Evolutionary conservation across 2,888 invertebrate species (phyloP), one percentile per base, ranked within the genome.

Genomic region (Meiosimyza platycephala): DNA sequence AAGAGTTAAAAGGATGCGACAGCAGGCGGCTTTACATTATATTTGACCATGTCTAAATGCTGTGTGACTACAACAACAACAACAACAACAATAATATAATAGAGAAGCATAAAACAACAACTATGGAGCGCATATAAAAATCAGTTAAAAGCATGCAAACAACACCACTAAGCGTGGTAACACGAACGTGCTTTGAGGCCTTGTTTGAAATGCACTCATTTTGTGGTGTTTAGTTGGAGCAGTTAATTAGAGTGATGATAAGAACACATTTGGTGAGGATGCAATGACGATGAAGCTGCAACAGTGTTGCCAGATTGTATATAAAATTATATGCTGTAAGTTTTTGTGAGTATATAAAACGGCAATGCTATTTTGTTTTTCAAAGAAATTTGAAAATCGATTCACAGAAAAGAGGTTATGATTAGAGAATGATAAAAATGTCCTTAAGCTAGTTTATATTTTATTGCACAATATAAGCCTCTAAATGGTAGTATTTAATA

Each of bases 131-230:
- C 70, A 62, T 70, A 54, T 52, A 63, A 63, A 62, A 63, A 40
- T 18, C 52, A 70, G 70, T 70, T 70, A 70, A 70, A 70, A 70
- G 70, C 70, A 63, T 70, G 70, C 63, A 70, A 70, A 70, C 70
- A 63, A 69, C 33, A 40, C 40, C 40, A 40, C 40, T 40, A 40
- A 40, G 40, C 40, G 40, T 40, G 40, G 40, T 40, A 40, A 40
- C 40, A 40, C 40, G 40, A 40, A 63, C 63, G 70, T 63, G 70
- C 51, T 51, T 62, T n/a, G 51, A 64, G 40, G 70, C 54, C 67
- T 33, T 70, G 54, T 70, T 70, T 70, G 70, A 54, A 70, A 70
- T 70, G 70, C 70, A 70, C 70, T 70, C 70, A 54, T 70, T 70
- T 47, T 63, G 63, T 40, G 70, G 62, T 70, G 70, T 70, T 70